A percentile compares a stretch with the other conserved stretches of the same genome.
These are phyloP conservation scores for Lepisosteus osseus DNA, from an alignment of 2,113 vertebrate genomes.

Conservation along the genomic window DNA sequence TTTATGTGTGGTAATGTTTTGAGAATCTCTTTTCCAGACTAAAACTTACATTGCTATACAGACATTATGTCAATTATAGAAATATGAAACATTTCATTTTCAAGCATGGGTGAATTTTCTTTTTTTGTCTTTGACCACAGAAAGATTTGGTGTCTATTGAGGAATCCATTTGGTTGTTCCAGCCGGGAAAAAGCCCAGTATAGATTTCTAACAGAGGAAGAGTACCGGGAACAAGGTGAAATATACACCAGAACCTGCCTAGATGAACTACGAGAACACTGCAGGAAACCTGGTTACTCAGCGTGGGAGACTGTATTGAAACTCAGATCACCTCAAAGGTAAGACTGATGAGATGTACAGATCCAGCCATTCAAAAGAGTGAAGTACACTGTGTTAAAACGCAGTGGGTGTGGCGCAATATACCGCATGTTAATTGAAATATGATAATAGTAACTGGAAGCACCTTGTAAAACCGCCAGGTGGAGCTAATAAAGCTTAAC, in stretches of 20 bases:
- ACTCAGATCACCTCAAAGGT: conserved; percentile 70
- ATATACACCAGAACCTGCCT: conserved; percentile 57
- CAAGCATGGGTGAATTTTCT: neutral
- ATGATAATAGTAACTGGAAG: too few species aligned
- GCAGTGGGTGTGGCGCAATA: too few species aligned
- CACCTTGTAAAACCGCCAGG: too few species aligned
- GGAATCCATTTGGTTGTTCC: conserved; percentile 7
- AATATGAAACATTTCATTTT: neutral
- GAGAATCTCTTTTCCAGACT: too few species aligned
- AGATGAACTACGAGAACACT: conserved; percentile 68
- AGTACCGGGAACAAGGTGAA: conserved; percentile 72
- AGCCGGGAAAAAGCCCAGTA: conserved; percentile 23
- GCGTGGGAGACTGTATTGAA: conserved; percentile 69
- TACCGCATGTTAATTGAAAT: too few species aligned
- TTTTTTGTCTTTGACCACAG: conserved; percentile 39
- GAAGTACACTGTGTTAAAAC: too few species aligned
- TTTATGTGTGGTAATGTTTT: too few species aligned
- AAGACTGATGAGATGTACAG: neutral
- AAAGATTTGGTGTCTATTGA: conserved; percentile 48
- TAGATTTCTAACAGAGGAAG: conserved; percentile 67
- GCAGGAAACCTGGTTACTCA: conserved; percentile 61
- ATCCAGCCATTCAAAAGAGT: too few species aligned
- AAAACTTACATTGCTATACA: too few species aligned
- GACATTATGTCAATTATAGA: too few species aligned
- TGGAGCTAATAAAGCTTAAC: too few species aligned